Evolutionary conservation across 2,888 invertebrate species (phyloP).

Genomic region (Chymomyza fuscimana): DNA sequence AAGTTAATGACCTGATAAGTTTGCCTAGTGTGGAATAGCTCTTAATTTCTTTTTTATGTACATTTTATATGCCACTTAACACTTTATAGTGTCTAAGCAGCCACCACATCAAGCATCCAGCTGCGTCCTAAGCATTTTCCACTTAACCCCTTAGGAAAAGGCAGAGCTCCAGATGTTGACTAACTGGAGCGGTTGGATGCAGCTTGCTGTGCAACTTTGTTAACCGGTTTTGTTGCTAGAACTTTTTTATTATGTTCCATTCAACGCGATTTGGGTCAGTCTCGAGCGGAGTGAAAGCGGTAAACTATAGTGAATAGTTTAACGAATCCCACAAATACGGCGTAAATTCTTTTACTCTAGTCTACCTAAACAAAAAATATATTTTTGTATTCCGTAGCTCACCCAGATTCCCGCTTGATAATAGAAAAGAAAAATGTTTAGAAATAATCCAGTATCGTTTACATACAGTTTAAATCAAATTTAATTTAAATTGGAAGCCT

Average conservation of each 20-base stretch:
- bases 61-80: conserved; percentile 20
- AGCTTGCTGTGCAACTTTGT: not conserved
- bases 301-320: conserved; percentile 34
- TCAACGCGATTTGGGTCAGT: conserved; percentile 56
- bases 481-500: too few species aligned
- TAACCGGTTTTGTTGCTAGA: not conserved
- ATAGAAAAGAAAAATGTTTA: too few species aligned
- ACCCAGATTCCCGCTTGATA: too few species aligned
- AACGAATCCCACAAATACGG: conserved; percentile 44
- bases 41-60: conserved; percentile 19
- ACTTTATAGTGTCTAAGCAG: conserved; percentile 38
- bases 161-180: conserved; percentile 21
- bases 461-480: too few species aligned
- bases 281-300: conserved; percentile 40
- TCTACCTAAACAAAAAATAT: not conserved
- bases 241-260: conserved; percentile 2
- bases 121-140: conserved; percentile 27
- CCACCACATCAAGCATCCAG: conserved; percentile 14
- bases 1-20: conserved; percentile 3
- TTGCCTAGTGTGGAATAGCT: conserved; percentile 12
- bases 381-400: not conserved
- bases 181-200: conserved; percentile 45
- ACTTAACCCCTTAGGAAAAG: conserved; percentile 43
- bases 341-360: too few species aligned
- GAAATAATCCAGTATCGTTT: too few species aligned